Conservation (phyloP, 2,888 invertebrate species). For the Fabriciana adippe region DNA sequence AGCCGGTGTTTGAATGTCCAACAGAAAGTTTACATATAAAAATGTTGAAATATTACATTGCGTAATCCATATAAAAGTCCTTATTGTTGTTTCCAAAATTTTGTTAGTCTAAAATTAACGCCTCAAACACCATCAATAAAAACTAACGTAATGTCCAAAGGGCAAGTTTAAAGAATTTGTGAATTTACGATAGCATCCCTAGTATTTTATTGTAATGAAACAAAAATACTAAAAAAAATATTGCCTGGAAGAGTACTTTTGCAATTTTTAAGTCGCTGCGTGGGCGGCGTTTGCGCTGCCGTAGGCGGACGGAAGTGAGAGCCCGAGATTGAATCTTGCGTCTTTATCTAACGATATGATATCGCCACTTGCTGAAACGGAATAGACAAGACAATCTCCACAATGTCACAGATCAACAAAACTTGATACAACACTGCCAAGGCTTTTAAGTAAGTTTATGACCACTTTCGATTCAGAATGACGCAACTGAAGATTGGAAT, state of each 20-base stretch:
- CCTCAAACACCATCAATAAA: too few relatives aligned
- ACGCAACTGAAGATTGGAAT: constrained; percentile 67
- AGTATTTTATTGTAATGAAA: neutral
- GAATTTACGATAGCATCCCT: neutral
- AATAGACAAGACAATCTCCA: constrained; percentile 61
- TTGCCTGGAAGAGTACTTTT: constrained; percentile 63
- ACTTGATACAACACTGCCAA: constrained; percentile 65
- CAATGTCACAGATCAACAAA: constrained; percentile 72
- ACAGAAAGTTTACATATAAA: constrained; percentile 19
- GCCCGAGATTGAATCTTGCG: constrained; percentile 61
- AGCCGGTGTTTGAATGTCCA: constrained; percentile 39
- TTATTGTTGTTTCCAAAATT: neutral
- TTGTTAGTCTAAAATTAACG: neutral
- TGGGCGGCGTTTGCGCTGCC: constrained; percentile 64
- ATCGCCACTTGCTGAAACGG: constrained; percentile 52
- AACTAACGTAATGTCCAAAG: too few relatives aligned
- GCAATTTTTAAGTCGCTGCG: constrained; percentile 73
- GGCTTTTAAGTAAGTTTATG: constrained; percentile 68
- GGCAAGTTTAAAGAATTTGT: too few relatives aligned
- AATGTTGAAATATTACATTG: constrained; percentile 8
- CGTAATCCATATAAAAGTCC: neutral
- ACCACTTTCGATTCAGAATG: constrained; percentile 74
- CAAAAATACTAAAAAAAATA: constrained; percentile 41
- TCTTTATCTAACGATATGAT: constrained; percentile 69
- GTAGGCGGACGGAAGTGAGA: constrained; percentile 82